Percentiles rank a stretch among this genome's conserved stretches.
phyloP scores from a whole-genome alignment of 2,113 vertebrate genomes.

The Microcebus jonahi region DNA sequence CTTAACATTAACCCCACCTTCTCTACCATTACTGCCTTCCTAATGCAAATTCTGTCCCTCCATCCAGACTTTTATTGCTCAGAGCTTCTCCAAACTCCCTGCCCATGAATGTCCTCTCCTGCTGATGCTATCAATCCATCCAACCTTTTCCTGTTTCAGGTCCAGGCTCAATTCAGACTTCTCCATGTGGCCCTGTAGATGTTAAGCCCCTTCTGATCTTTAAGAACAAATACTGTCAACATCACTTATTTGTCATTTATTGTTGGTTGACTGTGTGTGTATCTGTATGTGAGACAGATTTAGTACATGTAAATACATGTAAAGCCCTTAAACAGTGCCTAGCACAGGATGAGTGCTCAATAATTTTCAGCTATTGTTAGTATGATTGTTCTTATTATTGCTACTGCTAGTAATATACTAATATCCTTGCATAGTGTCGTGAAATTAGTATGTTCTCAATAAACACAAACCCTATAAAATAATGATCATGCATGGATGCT shows the following conservation, averaged over 20 bases:
- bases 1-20: neutral
- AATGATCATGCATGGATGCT: neutral
- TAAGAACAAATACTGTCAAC: neutral
- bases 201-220: neutral
- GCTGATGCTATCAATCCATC: neutral
- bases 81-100: neutral
- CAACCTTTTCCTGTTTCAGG: neutral
- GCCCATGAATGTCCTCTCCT: neutral
- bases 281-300: neutral
- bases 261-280: neutral
- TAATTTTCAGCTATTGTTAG: neutral
- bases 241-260: neutral
- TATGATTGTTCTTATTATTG: neutral
- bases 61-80: neutral
- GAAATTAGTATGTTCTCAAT: slow-evolving; percentile 32
- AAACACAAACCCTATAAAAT: neutral
- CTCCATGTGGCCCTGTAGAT: neutral
- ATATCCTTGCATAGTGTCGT: neutral
- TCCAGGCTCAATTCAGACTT: neutral
- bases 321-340: neutral
- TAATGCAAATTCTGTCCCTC: neutral
- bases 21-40: neutral
- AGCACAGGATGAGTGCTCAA: neutral
- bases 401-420: neutral
- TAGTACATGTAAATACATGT: neutral